phyloP scores from a whole-genome alignment of 2,797 vertebrate species.

The Poecilia velifera region DNA sequence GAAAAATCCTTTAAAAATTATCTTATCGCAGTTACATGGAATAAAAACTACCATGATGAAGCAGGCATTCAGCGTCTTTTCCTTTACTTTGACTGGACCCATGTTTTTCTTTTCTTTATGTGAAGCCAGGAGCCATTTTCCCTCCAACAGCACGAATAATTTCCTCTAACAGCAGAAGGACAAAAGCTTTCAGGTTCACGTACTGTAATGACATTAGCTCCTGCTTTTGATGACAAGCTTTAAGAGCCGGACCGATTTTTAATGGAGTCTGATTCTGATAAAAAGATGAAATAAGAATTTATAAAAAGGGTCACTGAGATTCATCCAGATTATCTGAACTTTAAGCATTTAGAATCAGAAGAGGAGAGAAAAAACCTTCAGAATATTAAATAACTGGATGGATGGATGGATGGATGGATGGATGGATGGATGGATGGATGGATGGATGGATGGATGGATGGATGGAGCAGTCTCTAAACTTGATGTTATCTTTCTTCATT shows the following conservation, averaged over 20 bases:
- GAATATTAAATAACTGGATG: not conserved
- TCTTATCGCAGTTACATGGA: not conserved
- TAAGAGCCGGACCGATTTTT: not conserved
- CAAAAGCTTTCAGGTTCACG: not conserved
- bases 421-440: no score
- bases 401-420: no score
- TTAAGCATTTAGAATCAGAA: not conserved
- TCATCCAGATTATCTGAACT: not conserved
- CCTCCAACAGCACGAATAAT: constrained; percentile 3
- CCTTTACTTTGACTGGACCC: not conserved
- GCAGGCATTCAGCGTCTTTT: not conserved
- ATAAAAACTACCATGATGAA: not conserved
- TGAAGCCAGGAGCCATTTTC: not conserved
- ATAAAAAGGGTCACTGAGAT: not conserved
- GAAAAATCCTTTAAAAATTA: not conserved
- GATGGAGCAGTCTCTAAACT: no score
- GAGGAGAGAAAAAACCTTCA: not conserved
- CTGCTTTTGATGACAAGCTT: not conserved
- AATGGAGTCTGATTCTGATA: constrained; percentile 23
- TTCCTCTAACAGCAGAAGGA: not conserved
- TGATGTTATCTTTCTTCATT: no score
- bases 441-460: no score
- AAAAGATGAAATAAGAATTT: not conserved
- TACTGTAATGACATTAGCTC: constrained; percentile 16
- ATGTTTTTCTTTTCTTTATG: not conserved